Base-by-base conservation (phyloP, 35 echinoderm and acorn worm genomes). In the Strongylocentrotus purpuratus region DNA sequence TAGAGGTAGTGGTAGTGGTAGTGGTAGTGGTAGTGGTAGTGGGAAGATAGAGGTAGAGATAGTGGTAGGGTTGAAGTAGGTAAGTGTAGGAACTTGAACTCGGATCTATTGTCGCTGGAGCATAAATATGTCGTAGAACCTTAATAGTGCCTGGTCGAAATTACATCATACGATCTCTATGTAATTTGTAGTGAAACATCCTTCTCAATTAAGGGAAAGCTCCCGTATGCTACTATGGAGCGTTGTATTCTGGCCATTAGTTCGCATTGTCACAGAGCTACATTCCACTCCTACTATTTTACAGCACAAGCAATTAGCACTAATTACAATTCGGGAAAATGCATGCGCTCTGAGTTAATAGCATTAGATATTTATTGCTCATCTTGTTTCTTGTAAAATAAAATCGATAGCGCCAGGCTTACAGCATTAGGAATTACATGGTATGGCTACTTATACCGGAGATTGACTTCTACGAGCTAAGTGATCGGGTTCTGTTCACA, bases 281-380 rank as follows among this genome's bases (percentile, higher is more conserved):
- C 18, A 28, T n/a, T 78, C 65, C 65, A 4, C 65, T 78, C n/a
- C 61, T 78, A 78, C 52, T 70, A 28, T 78, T 78, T 78, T n/a
- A 25, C 65, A n/a, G 65, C 20, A 8, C 20, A 78, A 18, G 65
- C 65, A 78, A 78, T 78, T 78, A 78, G 65, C 20, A n/a, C 65
- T 78, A 78, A 78, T 78, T 78, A 78, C n/a, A 22, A 78, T 78
- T 59, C 65, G 7, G 65, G 22, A 28, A 22, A 78, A 78, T 22
- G 65, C 65, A 78, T 78, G 65, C 65, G 22, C 20, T 78, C 22
- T 7, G 65, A 78, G 65, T n/a, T 78, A 28, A 78, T 78, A 28
- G 65, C 65, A 78, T 78, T 78, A 78, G n/a, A 78, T 78, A 78
- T 78, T 78, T 78, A 78, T 78, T 78, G 65, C 65, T 8, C 65